Conservation (phyloP, 1,140 invertebrate genomes). For the Saccostrea cuccullata region DNA sequence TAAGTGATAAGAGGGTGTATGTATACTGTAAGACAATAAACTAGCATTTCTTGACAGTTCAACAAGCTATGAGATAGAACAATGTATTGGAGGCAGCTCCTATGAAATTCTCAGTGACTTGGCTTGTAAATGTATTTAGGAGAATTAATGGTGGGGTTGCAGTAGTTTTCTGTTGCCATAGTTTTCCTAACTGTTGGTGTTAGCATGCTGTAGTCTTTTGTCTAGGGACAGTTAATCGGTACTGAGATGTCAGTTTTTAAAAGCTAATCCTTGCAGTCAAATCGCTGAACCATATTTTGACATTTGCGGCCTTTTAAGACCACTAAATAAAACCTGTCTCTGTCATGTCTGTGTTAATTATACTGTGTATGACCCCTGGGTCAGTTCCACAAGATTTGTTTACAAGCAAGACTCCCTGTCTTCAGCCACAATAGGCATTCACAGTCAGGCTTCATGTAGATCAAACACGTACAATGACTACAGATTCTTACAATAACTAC, state of each 20-base stretch:
- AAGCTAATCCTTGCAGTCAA: neutral
- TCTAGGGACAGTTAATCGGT: neutral
- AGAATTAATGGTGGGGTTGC: neutral
- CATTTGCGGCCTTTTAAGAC: neutral
- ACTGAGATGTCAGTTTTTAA: neutral
- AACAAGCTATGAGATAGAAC: neutral
- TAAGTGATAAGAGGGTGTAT: neutral
- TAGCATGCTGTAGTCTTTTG: neutral
- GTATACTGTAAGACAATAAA: neutral
- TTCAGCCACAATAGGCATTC: conserved; percentile 1
- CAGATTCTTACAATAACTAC: neutral
- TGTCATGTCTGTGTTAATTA: neutral
- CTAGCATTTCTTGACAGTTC: neutral
- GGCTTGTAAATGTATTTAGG: no score
- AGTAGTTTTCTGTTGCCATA: neutral
- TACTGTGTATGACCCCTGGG: neutral
- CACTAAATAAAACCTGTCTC: neutral
- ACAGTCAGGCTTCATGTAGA: neutral
- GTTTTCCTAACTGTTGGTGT: neutral
- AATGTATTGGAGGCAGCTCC: neutral
- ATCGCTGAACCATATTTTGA: neutral
- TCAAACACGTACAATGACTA: neutral
- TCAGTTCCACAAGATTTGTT: neutral
- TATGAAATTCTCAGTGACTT: no score
- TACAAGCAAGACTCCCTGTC: neutral